phyloP scores from a whole-genome alignment of 2,888 invertebrate genomes.

The Empis livida region DNA sequence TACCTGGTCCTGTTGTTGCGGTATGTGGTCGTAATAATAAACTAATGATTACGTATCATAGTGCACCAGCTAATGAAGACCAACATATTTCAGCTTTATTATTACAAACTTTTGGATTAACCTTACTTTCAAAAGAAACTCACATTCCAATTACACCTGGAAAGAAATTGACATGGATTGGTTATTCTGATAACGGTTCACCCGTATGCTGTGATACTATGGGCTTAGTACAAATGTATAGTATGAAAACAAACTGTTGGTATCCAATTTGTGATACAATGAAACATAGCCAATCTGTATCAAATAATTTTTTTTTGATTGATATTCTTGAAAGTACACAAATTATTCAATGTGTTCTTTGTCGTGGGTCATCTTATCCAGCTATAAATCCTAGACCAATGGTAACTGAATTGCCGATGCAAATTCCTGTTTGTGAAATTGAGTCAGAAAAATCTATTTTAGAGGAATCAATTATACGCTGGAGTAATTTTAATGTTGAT shows the following conservation, averaged over 20 bases:
- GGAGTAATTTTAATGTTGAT: conserved; percentile 46
- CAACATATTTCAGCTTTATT: conserved; percentile 43
- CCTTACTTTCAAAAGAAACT: conserved; percentile 40
- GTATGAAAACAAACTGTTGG: conserved; percentile 60
- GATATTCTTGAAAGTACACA: conserved; percentile 67
- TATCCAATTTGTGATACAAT: conserved; percentile 65
- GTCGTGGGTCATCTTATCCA: conserved; percentile 81
- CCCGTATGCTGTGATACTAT: conserved; percentile 63
- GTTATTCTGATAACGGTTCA: conserved; percentile 68
- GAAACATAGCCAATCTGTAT: conserved; percentile 53
- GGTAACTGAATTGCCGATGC: conserved; percentile 58
- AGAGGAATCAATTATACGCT: conserved; percentile 60
- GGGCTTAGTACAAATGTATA: conserved; percentile 61
- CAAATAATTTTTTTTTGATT: conserved; percentile 63
- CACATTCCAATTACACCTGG: conserved; percentile 53
- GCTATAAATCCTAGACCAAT: conserved; percentile 76
- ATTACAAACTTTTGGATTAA: conserved; percentile 38
- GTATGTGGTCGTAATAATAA: conserved; percentile 48
- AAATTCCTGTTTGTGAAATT: conserved; percentile 64
- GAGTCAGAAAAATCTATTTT: conserved; percentile 67
- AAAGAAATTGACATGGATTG: conserved; percentile 57
- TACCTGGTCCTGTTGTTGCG: conserved; percentile 61
- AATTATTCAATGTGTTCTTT: conserved; percentile 68
- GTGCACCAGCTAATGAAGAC: conserved; percentile 40
- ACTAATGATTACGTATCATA: conserved; percentile 54